Percentiles rank a stretch among this genome's conserved stretches.
Conservation (phyloP, 2,888 invertebrate genomes). For the Pristionchus entomophagus region DNA sequence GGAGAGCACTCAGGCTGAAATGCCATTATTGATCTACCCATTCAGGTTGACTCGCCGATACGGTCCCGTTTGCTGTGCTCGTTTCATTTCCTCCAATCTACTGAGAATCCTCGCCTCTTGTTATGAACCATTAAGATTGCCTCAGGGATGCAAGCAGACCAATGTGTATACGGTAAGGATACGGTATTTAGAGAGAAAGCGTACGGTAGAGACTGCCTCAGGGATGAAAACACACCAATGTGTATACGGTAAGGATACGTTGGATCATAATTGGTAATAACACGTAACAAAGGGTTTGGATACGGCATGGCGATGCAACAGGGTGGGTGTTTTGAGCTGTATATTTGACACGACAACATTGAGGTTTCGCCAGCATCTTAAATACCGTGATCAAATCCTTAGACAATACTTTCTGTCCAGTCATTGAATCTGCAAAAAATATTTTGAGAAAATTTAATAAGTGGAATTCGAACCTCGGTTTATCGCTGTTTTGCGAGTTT, state of each 20-base stretch:
- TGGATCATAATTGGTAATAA: too few relatives aligned
- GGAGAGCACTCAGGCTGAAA: too few relatives aligned
- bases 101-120: conserved; percentile 94
- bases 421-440: too few relatives aligned
- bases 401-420: too few relatives aligned
- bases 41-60: conserved; percentile 93
- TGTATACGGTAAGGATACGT: conserved; percentile 46
- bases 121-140: conserved; percentile 82
- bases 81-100: conserved; percentile 85
- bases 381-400: too few relatives aligned
- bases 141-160: conserved; percentile 28
- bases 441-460: too few relatives aligned
- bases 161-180: conserved; percentile 46
- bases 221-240: conserved; percentile 26
- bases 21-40: too few relatives aligned
- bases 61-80: conserved; percentile 93
- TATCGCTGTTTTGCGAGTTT: too few relatives aligned
- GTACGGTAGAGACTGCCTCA: conserved; percentile 79
- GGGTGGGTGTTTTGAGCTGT: background rate
- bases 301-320: background rate
- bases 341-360: background rate
- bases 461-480: too few relatives aligned
- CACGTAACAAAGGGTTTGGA: background rate
- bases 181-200: background rate
- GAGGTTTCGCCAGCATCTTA: background rate